Base-by-base conservation (phyloP, 2,797 vertebrate species). In the Telmatherina bonti region DNA sequence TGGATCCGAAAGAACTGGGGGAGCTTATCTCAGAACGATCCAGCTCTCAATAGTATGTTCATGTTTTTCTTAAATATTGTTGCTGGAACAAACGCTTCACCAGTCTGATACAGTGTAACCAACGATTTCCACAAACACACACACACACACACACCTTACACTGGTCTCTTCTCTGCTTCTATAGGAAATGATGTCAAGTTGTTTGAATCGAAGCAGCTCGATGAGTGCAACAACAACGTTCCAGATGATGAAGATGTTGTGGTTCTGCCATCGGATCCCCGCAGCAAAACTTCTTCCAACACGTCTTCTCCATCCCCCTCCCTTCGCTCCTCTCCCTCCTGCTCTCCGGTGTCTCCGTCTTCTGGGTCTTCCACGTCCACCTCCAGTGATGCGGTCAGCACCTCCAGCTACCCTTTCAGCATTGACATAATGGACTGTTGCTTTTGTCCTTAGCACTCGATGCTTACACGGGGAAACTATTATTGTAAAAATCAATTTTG, bases 1-100 rank as follows among this genome's bases (percentile, higher is more conserved):
- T 99, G 97, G 97, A 99, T 99, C 92, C 96, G 93, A 35, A 95
- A 95, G 62, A 95, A 96, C 70, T 99, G 97, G 98, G 95, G 96
- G 58, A 90, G 92, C 69, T 94, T 92, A n/a, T 94, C 92, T 38
- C 94, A 95, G 83, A 95, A 93, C 1, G 97, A 97, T 51, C 84
- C 93, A 10, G 79, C 95, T 0, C 95, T 96, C 76, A 98, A 97
- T 53, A 96, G 97, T 97, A 92, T 82, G 95, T 80, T 36, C 15
- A 41, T 55, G 51, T 13, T 18, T 13, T 62, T 52, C 7, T 8
- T 26, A 15, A 4, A 33, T 18, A 20, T 73, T 35, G 43, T 6
- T 12, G 0, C 16, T 55, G 6, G 11, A 61, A 22, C 27, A 27
- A 18, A 54, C 18, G 15, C 24, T 41, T 41, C 27, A 31, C 26